Percentiles rank a stretch among this genome's conserved stretches.
Conservation (phyloP, 2,113 vertebrate genomes). For the Petaurus breviceps region DNA sequence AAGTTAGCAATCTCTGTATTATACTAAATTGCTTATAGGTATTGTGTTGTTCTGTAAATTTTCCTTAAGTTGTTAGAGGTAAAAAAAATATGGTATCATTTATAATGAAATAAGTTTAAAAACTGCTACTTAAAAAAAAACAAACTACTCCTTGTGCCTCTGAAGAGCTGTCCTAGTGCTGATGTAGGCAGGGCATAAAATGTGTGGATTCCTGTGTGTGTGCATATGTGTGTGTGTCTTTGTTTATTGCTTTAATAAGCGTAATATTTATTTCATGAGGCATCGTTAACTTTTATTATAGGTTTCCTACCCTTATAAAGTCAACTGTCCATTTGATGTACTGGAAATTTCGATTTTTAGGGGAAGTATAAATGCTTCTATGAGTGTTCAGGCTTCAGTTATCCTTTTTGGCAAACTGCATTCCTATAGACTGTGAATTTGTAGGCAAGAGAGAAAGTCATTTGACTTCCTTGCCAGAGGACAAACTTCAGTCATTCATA, state of each 20-base stretch:
- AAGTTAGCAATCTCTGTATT: neutral
- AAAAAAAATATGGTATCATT: neutral
- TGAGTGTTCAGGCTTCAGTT: neutral
- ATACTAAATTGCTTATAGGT: neutral
- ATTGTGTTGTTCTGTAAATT: neutral
- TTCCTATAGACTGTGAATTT: constrained; percentile 44
- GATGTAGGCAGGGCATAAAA: constrained; percentile 47
- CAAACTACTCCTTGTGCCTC: constrained; percentile 7
- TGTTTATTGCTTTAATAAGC: constrained; percentile 60
- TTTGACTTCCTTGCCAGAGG: neutral
- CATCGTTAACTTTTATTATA: constrained; percentile 65
- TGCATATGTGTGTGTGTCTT: constrained; percentile 17
- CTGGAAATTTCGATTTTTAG: constrained; percentile 49
- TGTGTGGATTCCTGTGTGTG: neutral
- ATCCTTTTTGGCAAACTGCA: constrained; percentile 38
- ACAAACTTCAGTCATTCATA: constrained; percentile 44
- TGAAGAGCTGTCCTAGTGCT: constrained; percentile 17
- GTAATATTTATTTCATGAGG: constrained; percentile 66
- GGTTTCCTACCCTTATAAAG: constrained; percentile 56
- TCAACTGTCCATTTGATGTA: constrained; percentile 35
- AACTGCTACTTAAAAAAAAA: neutral
- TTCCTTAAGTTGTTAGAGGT: neutral
- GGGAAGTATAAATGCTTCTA: constrained; percentile 46
- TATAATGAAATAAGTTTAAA: neutral
- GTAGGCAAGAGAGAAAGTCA: constrained; percentile 36